phyloP scores from a whole-genome alignment of 2,113 vertebrate genomes.

The Plestiodon gilberti region DNA sequence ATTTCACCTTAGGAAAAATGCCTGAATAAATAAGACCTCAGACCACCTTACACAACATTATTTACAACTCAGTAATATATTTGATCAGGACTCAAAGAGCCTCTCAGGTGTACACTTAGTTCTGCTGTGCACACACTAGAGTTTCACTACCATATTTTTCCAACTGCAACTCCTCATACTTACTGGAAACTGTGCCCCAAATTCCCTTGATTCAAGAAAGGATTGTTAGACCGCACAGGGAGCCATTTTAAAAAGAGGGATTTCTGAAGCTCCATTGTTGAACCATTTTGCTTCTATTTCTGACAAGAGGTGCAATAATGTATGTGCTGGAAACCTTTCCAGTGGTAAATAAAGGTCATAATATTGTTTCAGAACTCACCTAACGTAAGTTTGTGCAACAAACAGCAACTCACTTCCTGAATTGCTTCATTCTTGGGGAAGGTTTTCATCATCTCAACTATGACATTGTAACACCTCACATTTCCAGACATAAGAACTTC shows the following conservation, averaged over 20 bases:
- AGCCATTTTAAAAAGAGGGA: not conserved
- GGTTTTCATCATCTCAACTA: slow-evolving; percentile 82
- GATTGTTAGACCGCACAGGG: not conserved
- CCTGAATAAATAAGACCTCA: not conserved
- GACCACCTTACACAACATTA: not conserved
- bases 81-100: not conserved
- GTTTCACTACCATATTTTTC: not conserved
- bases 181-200: not conserved
- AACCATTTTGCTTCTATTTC: not conserved
- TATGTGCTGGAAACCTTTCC: not conserved
- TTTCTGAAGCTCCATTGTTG: not conserved
- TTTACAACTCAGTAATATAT: not conserved
- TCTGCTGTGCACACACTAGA: not conserved
- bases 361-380: slow-evolving; percentile 77
- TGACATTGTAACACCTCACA: slow-evolving; percentile 87
- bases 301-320: not conserved
- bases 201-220: not conserved
- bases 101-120: not conserved
- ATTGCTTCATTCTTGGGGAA: slow-evolving; percentile 84
- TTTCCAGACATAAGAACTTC: slow-evolving; percentile 96
- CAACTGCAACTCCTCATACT: not conserved
- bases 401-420: slow-evolving; percentile 90
- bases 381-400: slow-evolving; percentile 88
- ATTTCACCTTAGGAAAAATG: not conserved
- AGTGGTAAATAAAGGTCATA: not conserved